Conservation (phyloP, 2,113 vertebrate genomes). For the Strix aluco region DNA sequence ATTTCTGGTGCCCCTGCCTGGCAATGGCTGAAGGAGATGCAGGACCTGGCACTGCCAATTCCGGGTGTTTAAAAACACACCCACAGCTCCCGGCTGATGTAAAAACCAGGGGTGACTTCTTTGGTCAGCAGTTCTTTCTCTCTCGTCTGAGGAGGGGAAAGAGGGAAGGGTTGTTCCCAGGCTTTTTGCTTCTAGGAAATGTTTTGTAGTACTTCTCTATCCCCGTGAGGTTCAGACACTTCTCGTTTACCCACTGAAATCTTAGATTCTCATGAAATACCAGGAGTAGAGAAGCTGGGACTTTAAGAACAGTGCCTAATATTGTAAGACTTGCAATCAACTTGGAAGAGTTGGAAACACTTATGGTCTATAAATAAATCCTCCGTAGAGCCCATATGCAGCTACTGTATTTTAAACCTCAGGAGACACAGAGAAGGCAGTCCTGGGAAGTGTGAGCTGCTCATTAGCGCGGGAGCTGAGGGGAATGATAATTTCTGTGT, state of each 20-base stretch:
- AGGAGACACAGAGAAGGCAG: neutral
- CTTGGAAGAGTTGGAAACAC: neutral
- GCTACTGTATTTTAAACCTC: neutral
- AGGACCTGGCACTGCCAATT: neutral
- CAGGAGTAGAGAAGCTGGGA: neutral
- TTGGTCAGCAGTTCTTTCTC: fast-evolving
- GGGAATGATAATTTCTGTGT: neutral
- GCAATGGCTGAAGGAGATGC: neutral
- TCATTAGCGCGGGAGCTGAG: neutral
- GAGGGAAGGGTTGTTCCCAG: neutral
- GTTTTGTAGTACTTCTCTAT: neutral
- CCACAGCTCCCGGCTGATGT: fast-evolving
- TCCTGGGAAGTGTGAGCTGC: neutral
- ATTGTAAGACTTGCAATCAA: neutral
- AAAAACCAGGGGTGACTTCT: neutral
- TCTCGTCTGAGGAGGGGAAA: neutral
- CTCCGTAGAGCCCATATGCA: neutral
- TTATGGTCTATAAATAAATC: neutral
- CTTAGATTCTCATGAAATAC: fast-evolving
- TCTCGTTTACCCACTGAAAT: fast-evolving
- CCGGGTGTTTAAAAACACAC: neutral
- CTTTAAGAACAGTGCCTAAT: neutral
- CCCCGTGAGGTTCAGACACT: fast-evolving
- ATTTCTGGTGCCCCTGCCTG: neutral
- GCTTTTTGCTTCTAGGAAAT: neutral